Evolutionary conservation across 2,113 vertebrate species (phyloP), one percentile per base, ranked within the genome.

Genomic region (Dryoscopus gambensis): DNA sequence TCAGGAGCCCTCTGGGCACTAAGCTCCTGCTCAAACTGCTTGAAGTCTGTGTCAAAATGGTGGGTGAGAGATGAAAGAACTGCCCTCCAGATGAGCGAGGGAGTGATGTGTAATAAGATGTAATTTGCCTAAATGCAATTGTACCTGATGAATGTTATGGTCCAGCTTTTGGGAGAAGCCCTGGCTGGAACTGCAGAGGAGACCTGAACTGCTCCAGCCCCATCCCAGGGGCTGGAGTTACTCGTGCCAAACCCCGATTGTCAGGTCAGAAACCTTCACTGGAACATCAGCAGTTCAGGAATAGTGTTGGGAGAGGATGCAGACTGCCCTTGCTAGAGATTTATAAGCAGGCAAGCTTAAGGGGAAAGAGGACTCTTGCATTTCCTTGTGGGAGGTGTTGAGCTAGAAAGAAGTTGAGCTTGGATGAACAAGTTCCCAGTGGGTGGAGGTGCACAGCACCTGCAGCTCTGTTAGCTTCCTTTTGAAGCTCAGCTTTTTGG

Each of bases 341-440:
- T 80, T 64, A 20, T 25, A 23, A 15, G 30, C 35, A 74, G 75
- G 42, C n/a, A 83, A 55, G 12, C 40, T 90, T 31, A 37, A 83
- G 37, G 37, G 25, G n/a, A 91, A 46, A 25, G 47, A 86, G n/a
- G 62, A 80, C 83, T 83, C 57, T 63, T 39, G 33, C 52, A 31
- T 95, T 70, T 90, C 47, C 50, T 67, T 50, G 92, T 93, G 90
- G 92, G 92, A 86, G 64, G 94, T 92, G 88, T 74, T 90, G 76
- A 92, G 18, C 25, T 80, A 23, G 68, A 81, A 84, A 42, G 76
- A 39, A 84, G 31, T 35, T 74, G 69, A 81, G 56, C 64, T 81
- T 81, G 86, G 67, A 80, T 88, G 46, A 90, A 31, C n/a, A 77
- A 80, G 6, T 77, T 93, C 67, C 35, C 62, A 20, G 92, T 92